phyloP scores from a whole-genome alignment of 2,888 invertebrate genomes.

The Coenonympha arcania region DNA sequence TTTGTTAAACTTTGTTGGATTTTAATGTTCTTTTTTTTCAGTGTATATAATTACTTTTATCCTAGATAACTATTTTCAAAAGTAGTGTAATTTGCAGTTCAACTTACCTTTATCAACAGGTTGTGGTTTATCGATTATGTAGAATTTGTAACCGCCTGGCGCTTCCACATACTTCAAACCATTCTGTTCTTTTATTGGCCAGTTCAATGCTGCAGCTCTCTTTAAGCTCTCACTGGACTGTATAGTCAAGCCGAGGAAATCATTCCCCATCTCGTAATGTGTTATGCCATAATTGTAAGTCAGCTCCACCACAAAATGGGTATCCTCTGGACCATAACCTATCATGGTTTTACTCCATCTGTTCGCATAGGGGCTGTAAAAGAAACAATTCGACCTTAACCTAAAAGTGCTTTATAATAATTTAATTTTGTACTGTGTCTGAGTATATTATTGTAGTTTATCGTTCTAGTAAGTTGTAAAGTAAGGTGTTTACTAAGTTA shows the following conservation, averaged over 20 bases:
- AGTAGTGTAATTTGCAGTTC: too few species aligned
- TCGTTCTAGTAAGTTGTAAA: too few species aligned
- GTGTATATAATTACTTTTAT: too few species aligned
- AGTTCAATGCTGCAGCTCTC: constrained; percentile 80
- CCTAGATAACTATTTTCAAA: too few species aligned
- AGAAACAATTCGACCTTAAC: neutral
- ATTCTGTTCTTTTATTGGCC: constrained; percentile 80
- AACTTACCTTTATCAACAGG: constrained; percentile 76
- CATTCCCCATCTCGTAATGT: constrained; percentile 91
- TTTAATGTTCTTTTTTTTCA: too few species aligned
- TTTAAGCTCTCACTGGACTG: constrained; percentile 83
- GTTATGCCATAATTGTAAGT: constrained; percentile 98
- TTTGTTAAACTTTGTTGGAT: too few species aligned
- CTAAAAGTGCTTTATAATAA: too few species aligned
- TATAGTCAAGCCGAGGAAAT: constrained; percentile 89
- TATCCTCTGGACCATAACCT: constrained; percentile 96
- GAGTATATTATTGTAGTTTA: too few species aligned
- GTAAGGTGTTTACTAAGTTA: too few species aligned
- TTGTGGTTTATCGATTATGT: constrained; percentile 81
- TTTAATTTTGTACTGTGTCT: too few species aligned
- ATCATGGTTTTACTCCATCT: constrained; percentile 99
- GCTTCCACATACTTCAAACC: constrained; percentile 80
- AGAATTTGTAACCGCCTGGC: constrained; percentile 94
- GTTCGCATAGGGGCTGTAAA: constrained; percentile 92
- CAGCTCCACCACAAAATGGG: constrained; percentile 95